A percentile compares a stretch with the other conserved stretches of the same genome.
Evolutionary conservation across 2,888 invertebrate species (phyloP).

Genomic region (Patella pellucida): DNA sequence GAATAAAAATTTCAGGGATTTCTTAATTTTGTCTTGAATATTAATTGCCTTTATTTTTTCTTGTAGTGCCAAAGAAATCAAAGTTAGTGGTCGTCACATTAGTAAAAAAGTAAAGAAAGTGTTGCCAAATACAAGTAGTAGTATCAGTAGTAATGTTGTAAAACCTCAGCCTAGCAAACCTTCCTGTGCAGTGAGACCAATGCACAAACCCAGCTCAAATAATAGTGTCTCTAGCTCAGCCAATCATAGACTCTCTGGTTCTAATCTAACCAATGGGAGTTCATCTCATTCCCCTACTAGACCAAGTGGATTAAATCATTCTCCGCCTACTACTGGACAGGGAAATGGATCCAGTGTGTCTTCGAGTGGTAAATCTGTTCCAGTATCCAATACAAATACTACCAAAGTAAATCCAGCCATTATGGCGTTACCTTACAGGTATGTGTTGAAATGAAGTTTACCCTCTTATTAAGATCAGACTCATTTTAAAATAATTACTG

Average conservation of each 20-base stretch:
- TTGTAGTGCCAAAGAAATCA: slow-evolving; percentile 91
- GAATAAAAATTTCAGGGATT: no score
- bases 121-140: slow-evolving; percentile 38
- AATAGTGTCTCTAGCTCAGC: slow-evolving; percentile 2
- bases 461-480: no score
- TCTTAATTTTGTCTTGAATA: not conserved
- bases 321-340: not conserved
- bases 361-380: slow-evolving; percentile 7
- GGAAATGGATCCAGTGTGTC: slow-evolving; percentile 6
- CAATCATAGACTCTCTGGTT: slow-evolving; percentile 10
- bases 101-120: slow-evolving; percentile 70
- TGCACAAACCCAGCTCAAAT: not conserved
- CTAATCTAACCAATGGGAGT: slow-evolving; percentile 13
- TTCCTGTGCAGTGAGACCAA: slow-evolving; percentile 24
- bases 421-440: slow-evolving; percentile 41
- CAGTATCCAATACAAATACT: slow-evolving; percentile 25
- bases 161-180: slow-evolving; percentile 23
- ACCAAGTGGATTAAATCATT: slow-evolving; percentile 12
- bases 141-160: slow-evolving; percentile 23
- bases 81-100: slow-evolving; percentile 90
- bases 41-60: slow-evolving; percentile 28
- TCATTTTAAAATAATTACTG: no score
- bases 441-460: not conserved
- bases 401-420: slow-evolving; percentile 47
- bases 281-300: not conserved